A percentile compares a stretch with the other conserved stretches of the same genome.
These are phyloP conservation scores for Poecile atricapillus DNA, from an alignment of 2,113 vertebrate species.

Conservation along the genomic window DNA sequence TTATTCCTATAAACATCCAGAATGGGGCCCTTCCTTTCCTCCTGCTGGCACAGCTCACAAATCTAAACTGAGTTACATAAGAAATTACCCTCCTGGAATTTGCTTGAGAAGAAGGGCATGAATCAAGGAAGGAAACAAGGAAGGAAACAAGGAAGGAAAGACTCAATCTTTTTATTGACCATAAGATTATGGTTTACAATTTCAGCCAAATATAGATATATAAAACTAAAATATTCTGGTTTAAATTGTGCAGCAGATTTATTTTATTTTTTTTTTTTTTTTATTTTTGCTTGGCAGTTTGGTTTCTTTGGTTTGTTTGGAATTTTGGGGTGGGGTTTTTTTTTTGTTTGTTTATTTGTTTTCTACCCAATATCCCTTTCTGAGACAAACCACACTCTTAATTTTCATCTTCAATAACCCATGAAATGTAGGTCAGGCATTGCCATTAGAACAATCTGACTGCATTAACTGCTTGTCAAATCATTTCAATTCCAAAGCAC, in stretches of 20 bases:
- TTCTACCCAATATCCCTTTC: background rate
- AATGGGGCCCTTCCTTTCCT: background rate
- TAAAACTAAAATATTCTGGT: background rate
- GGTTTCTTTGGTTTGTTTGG: background rate
- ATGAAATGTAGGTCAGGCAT: conserved; percentile 43
- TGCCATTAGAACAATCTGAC: conserved; percentile 35
- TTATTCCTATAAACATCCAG: background rate
- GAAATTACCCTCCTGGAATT: background rate
- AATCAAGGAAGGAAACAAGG: background rate
- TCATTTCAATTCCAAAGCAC: background rate
- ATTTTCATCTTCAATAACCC: conserved; percentile 18
- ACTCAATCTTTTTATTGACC: background rate
- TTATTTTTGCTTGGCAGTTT: too few relatives aligned
- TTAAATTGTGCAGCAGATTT: background rate
- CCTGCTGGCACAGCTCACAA: background rate
- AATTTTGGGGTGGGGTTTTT: background rate
- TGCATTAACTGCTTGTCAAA: conserved; percentile 5
- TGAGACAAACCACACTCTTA: background rate
- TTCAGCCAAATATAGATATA: background rate
- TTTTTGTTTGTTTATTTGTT: background rate
- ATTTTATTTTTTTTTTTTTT: too few relatives aligned
- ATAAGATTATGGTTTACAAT: background rate
- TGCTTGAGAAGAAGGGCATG: background rate
- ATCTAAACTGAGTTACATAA: background rate
- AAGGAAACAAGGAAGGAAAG: background rate